phyloP scores from a whole-genome alignment of 2,888 invertebrate species.

The Ethmia dodecea region DNA sequence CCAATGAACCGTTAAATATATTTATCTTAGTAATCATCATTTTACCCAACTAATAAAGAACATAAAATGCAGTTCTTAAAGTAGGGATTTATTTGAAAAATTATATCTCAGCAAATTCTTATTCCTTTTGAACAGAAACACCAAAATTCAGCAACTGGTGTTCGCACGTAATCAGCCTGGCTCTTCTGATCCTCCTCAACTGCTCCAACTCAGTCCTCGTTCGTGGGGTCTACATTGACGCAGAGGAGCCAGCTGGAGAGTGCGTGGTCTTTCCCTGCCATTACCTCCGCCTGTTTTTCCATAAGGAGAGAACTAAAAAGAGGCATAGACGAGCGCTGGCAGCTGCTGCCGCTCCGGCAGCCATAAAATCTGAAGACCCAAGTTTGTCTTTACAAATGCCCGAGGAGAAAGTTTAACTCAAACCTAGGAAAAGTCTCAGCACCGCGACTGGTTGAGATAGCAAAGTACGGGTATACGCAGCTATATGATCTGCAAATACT shows the following conservation, averaged over 20 bases:
- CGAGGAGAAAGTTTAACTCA: slow-evolving; percentile 60
- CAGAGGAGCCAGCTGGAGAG: slow-evolving; percentile 88
- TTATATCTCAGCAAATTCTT: too few relatives aligned
- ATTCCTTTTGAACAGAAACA: slow-evolving; percentile 74
- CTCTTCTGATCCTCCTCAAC: slow-evolving; percentile 86
- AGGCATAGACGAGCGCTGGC: slow-evolving; percentile 56
- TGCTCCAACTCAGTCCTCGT: slow-evolving; percentile 93
- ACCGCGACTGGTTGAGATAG: too few relatives aligned
- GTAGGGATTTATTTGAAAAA: too few relatives aligned
- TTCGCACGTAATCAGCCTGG: slow-evolving; percentile 85
- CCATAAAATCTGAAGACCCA: slow-evolving; percentile 50
- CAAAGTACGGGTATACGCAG: too few relatives aligned
- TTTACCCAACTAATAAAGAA: too few relatives aligned
- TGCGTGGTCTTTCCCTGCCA: slow-evolving; percentile 91
- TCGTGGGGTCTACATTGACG: slow-evolving; percentile 92
- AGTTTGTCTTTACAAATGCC: slow-evolving; percentile 56
- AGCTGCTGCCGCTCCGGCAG: slow-evolving; percentile 42
- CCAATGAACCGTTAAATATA: too few relatives aligned
- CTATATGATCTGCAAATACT: too few relatives aligned
- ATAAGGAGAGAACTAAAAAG: slow-evolving; percentile 81
- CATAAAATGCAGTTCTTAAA: too few relatives aligned
- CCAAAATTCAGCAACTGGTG: slow-evolving; percentile 88
- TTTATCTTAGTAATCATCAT: too few relatives aligned
- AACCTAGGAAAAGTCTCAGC: neutral
- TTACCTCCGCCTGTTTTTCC: slow-evolving; percentile 87